phyloP scores from a whole-genome alignment of 2,888 invertebrate species.

The Crossocerus cetratus region DNA sequence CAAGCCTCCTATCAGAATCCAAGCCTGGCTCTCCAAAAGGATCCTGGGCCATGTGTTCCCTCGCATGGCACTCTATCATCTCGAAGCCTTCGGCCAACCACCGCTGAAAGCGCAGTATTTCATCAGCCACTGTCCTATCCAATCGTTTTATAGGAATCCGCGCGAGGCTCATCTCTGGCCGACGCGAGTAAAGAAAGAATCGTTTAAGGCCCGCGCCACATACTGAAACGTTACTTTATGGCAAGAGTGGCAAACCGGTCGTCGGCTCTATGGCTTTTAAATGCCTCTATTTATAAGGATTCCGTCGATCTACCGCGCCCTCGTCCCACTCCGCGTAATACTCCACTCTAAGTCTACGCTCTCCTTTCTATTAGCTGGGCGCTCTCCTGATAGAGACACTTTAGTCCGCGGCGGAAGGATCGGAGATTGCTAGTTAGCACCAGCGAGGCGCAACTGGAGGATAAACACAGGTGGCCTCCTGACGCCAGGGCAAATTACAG shows the following conservation, averaged over 20 bases:
- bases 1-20: constrained; percentile 11
- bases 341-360: too few species aligned
- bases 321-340: too few species aligned
- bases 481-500: too few species aligned
- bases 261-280: constrained; percentile 39
- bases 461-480: too few species aligned
- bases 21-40: neutral
- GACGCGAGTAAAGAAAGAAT: constrained; percentile 13
- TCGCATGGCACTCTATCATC: constrained; percentile 39
- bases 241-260: constrained; percentile 33
- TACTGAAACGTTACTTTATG: constrained; percentile 35
- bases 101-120: constrained; percentile 19
- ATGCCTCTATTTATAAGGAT: constrained; percentile 33
- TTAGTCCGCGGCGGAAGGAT: neutral
- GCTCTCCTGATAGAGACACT: too few species aligned
- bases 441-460: too few species aligned
- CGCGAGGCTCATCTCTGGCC: constrained; percentile 18
- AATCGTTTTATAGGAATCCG: constrained; percentile 42
- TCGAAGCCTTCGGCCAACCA: constrained; percentile 8
- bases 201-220: neutral
- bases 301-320: too few species aligned
- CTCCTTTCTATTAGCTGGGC: too few species aligned
- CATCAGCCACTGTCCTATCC: constrained; percentile 5
- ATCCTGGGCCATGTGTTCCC: constrained; percentile 44
- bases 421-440: neutral